phyloP scores from a whole-genome alignment of 1,140 invertebrate species.

The Temnothorax longispinosus region DNA sequence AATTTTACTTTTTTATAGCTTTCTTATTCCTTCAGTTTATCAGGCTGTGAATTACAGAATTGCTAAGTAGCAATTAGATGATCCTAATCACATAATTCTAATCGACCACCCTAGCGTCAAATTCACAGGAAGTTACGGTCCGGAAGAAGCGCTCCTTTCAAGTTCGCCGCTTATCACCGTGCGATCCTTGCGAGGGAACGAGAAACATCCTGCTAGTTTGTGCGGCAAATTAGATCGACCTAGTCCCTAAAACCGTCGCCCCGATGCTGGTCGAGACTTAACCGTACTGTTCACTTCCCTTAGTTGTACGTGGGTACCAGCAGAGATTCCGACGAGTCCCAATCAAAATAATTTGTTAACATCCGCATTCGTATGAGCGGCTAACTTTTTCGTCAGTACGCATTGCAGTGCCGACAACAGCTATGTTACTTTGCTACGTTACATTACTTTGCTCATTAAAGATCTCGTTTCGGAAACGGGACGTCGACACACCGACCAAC shows the following conservation, averaged over 20 bases:
- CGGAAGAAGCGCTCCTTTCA: slow-evolving; percentile 67
- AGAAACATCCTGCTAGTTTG: slow-evolving; percentile 68
- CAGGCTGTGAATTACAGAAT: neutral
- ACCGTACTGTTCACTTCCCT: slow-evolving; percentile 15
- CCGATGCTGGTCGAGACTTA: slow-evolving; percentile 42
- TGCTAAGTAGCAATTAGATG: neutral
- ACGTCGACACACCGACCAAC: neutral
- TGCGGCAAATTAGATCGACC: slow-evolving; percentile 65
- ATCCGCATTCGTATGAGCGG: slow-evolving; percentile 22
- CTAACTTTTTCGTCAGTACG: neutral
- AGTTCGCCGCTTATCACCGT: slow-evolving; percentile 71
- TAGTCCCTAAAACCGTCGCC: slow-evolving; percentile 59
- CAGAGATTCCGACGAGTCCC: slow-evolving; percentile 55
- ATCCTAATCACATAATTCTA: slow-evolving; percentile 42
- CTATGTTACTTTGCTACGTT: neutral
- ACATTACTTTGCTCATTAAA: neutral
- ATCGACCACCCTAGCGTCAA: neutral
- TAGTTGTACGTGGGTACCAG: slow-evolving; percentile 44
- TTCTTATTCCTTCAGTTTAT: too few relatives aligned
- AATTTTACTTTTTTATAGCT: neutral
- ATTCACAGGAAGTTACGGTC: slow-evolving; percentile 31
- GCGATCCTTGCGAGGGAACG: slow-evolving; percentile 70
- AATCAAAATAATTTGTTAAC: slow-evolving; percentile 54
- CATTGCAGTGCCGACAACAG: neutral
- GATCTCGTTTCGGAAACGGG: neutral